These are phyloP conservation scores for Luperina nickerlii DNA, from an alignment of 2,888 invertebrate species.

Conservation along the genomic window DNA sequence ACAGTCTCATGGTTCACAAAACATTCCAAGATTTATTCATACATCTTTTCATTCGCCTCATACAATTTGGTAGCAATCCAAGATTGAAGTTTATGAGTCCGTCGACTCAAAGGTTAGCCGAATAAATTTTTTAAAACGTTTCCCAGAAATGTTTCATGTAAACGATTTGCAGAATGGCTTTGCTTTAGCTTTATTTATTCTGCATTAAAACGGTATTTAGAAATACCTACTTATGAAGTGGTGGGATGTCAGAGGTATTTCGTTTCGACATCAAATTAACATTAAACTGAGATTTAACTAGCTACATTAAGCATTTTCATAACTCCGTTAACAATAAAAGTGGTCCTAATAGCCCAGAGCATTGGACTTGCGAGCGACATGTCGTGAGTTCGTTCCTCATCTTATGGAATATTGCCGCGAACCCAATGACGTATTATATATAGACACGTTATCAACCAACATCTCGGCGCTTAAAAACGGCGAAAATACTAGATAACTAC, in stretches of 20 bases:
- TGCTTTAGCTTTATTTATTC: constrained; percentile 32
- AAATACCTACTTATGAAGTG: not conserved
- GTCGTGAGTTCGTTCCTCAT: constrained; percentile 29
- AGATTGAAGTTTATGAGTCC: constrained; percentile 69
- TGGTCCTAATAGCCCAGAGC: not conserved
- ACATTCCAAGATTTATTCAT: constrained; percentile 4
- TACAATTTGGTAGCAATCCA: constrained; percentile 56
- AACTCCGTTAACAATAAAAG: not conserved
- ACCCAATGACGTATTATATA: too few species aligned
- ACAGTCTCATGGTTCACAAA: not conserved
- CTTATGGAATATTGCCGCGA: not conserved
- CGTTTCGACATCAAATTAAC: not conserved
- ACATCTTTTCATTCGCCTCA: constrained; percentile 4
- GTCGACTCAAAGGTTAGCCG: constrained; percentile 64
- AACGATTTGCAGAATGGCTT: constrained; percentile 3
- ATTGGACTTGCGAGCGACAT: not conserved
- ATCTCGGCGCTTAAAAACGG: too few species aligned
- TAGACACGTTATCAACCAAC: too few species aligned
- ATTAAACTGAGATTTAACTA: not conserved
- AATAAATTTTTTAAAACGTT: constrained; percentile 70
- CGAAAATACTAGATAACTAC: too few species aligned
- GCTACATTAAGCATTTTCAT: not conserved
- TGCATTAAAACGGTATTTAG: not conserved
- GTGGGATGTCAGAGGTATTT: not conserved
- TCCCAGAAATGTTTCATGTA: constrained; percentile 52